Base-by-base conservation (phyloP, 2,113 vertebrate species). In the Pituophis catenifer region DNA sequence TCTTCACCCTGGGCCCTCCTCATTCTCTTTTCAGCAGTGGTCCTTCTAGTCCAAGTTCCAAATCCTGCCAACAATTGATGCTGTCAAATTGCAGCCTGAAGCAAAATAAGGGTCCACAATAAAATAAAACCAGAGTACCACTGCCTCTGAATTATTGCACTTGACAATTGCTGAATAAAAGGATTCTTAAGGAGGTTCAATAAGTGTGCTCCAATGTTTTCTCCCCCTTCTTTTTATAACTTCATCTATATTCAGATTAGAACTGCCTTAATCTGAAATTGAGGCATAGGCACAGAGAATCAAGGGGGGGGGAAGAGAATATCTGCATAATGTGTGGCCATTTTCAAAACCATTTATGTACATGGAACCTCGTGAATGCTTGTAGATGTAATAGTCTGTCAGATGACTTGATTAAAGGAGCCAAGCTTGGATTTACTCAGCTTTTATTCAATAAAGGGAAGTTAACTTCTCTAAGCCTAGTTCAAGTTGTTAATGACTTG, bases 181-280 rank as follows among this genome's bases (percentile, higher is more conserved):
- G 89, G 93, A 24, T 38, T 95, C 11, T 26, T 90, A 59, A 95
- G 23, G 48, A 8, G 87, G 44, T 2, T 0, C 2, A 94, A 89
- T 96, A 92, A 86, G 65, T 88, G 52, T 90, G 93, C 94, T 92
- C 48, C 89, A 54, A 91, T 65, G 10, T 91, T 92, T 91, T 89
- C 9, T 13, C 24, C 24, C 50, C 24, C 29, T 70, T 70, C 88
- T 90, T 90, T 88, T 91, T 92, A 0, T 90, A 94, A 92, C 90
- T 88, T n/a, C 50, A 91, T 93, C 93, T 8, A 0, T 93, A 92
- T 89, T 90, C 33, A 81, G 75, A 88, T 55, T n/a, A 44, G 29
- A 29, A 12, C 53, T 52, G 86, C n/a, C 1, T 85, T 29, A 91
- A 93, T 54, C 87, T 91, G 17, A 0, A 93, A 58, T 95, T 91